These are phyloP conservation scores for Pollenia griseotomentosa DNA, from an alignment of 2,888 invertebrate genomes.

Conservation along the genomic window DNA sequence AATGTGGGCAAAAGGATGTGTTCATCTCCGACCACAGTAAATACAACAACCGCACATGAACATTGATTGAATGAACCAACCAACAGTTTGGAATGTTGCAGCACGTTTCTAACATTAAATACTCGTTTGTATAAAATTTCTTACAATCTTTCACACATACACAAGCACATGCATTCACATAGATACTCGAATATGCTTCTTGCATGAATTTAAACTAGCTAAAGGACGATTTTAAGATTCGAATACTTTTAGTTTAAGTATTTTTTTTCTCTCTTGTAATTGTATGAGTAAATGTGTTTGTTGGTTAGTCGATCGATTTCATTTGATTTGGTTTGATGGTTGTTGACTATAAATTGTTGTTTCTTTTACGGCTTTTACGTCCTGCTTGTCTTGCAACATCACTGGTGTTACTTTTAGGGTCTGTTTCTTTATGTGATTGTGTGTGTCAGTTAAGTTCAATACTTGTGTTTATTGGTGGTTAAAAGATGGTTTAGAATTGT, in stretches of 20 bases:
- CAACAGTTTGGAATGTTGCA: slow-evolving; percentile 66
- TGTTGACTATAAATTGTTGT: slow-evolving; percentile 66
- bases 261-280: slow-evolving; percentile 5
- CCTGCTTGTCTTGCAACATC: background rate
- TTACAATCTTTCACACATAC: slow-evolving; percentile 19
- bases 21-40: slow-evolving; percentile 51
- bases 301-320: slow-evolving; percentile 60
- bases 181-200: slow-evolving; percentile 15
- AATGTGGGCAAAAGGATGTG: background rate
- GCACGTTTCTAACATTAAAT: slow-evolving; percentile 72
- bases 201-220: slow-evolving; percentile 47
- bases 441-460: slow-evolving; percentile 9
- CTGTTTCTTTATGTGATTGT: background rate
- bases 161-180: background rate
- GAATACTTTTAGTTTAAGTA: background rate
- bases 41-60: slow-evolving; percentile 70
- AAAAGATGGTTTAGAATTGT: slow-evolving; percentile 44
- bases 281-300: slow-evolving; percentile 48
- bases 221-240: slow-evolving; percentile 27
- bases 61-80: slow-evolving; percentile 67
- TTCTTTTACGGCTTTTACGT: slow-evolving; percentile 15
- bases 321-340: slow-evolving; percentile 69
- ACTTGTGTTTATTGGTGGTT: slow-evolving; percentile 53
- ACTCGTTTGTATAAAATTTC: slow-evolving; percentile 69
- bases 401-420: slow-evolving; percentile 31